Base-by-base conservation (phyloP, 2,797 vertebrate species). In the Zalophus californianus region DNA sequence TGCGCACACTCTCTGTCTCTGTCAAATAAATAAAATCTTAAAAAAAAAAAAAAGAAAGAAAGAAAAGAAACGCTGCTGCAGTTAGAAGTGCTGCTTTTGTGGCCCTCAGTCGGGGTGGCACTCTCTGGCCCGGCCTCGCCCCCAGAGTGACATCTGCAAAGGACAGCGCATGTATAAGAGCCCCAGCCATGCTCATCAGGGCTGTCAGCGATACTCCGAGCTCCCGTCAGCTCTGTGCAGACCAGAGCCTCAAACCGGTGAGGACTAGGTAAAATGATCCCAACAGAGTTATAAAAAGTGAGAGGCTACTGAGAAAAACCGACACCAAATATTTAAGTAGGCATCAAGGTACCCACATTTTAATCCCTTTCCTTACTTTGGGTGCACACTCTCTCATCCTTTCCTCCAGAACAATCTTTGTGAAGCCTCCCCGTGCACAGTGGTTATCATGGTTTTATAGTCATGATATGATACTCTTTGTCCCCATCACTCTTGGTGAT, bases 121-220 rank as follows among this genome's bases (percentile, higher is more conserved):
- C 23, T 54, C n/a, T 52, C 35, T 20, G 10, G 75, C 50, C 68
- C 77, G 25, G 50, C 41, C 58, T 88, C 77, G 62, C 29, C 10
- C 79, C 56, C 60, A 62, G 60, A 92, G 48, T 27, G 64, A 86
- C 86, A 86, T 32, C 92, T 89, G 88, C 64, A 20, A 68, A 73
- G 85, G 29, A 82, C 25, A 86, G 48, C 62, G 68, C 79, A 0
- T 13, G 16, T 66, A 70, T 72, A 78, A 60, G 29, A 75, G 84
- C 50, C 60, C 41, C 2, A 66, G 56, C 35, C 75, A 12, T 62
- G 58, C 62, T 70, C 73, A 62, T n/a, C 50, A 15, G 20, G 13
- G 89, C 86, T 35, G 21, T 50, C 73, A 52, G 58, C 0, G 5
- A 95, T 64, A 16, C 54, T 32, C 27, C 3, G 0, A 21, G 64